Base-by-base conservation (phyloP, 2,888 invertebrate genomes). In the Pasiphila rectangulata region DNA sequence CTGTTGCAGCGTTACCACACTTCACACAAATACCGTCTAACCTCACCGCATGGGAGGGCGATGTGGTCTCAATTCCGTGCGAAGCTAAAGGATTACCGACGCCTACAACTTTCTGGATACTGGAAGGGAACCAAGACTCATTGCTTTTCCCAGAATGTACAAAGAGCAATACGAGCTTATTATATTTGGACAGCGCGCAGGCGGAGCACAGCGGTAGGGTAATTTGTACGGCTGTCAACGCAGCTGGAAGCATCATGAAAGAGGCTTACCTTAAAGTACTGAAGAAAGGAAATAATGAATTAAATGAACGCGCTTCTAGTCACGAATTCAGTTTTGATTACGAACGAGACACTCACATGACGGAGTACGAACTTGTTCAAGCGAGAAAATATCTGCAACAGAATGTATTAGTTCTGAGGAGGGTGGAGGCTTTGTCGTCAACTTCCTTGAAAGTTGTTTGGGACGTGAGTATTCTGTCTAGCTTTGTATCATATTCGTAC, bases 21-120 rank as follows among this genome's bases (percentile, higher is more conserved):
- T 97, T 97, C 86, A 92, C 94, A 56, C 93, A 94, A 70, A 93
- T 93, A 74, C 97, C 97, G 29, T 93, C 93, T 72, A 97, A 98
- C 85, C 93, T 95, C 80, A 94, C 95, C 79, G 94, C 96, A 61
- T 95, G 95, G 69, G 91, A 95, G 69, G 96, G 96, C 76, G 94
- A 95, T 64, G 93, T 95, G 64, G 97, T 96, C 37, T 94, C 94
- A 58, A 95, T 98, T 74, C 96, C 96, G 52, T 98, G 98, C 86
- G 94, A 94, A 62, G 97, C 98, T 19, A 93, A 93, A 68, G 98
- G 98, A 51, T 94, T 96, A 76, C 98, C 98, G 7, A 92, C 94
- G 54, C 98, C 98, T 2, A 96, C 97, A 7, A 94, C 97, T 16
- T 98, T 97, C 81, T 98, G 98, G 98, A 96, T 95, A 64, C 94